phyloP scores from a whole-genome alignment of 2,113 vertebrate genomes.

The Pipra filicauda region DNA sequence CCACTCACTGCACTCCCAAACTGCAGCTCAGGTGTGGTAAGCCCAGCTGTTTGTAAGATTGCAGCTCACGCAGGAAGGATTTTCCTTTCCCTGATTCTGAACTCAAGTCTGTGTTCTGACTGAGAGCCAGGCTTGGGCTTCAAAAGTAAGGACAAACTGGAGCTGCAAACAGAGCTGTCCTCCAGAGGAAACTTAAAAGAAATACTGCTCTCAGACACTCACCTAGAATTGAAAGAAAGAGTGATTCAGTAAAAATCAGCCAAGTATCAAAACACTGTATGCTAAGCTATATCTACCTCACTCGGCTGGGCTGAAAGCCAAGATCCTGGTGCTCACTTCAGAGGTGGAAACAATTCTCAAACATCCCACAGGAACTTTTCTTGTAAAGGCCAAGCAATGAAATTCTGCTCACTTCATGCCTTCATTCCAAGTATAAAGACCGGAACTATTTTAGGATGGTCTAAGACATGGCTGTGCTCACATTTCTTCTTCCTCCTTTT shows the following conservation, averaged over 20 bases:
- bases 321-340: neutral
- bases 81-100: neutral
- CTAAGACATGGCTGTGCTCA: neutral
- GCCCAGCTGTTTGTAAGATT: neutral
- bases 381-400: neutral
- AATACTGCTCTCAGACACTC: neutral
- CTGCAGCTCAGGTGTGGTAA: neutral
- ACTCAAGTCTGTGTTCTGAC: neutral
- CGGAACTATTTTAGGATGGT: neutral
- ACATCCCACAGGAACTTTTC: rapidly evolving
- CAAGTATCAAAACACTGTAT: rapidly evolving
- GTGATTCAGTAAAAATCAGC: neutral
- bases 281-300: neutral
- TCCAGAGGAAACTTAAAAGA: neutral
- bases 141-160: neutral
- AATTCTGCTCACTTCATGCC: neutral
- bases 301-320: neutral
- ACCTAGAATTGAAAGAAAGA: neutral
- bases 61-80: neutral
- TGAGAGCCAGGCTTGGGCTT: neutral
- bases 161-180: neutral
- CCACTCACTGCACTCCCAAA: neutral
- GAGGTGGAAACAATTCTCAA: neutral
- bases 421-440: neutral
- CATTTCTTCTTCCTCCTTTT: neutral